Conservation (phyloP, 2,797 vertebrate species). For the Cryptoprocta ferox region DNA sequence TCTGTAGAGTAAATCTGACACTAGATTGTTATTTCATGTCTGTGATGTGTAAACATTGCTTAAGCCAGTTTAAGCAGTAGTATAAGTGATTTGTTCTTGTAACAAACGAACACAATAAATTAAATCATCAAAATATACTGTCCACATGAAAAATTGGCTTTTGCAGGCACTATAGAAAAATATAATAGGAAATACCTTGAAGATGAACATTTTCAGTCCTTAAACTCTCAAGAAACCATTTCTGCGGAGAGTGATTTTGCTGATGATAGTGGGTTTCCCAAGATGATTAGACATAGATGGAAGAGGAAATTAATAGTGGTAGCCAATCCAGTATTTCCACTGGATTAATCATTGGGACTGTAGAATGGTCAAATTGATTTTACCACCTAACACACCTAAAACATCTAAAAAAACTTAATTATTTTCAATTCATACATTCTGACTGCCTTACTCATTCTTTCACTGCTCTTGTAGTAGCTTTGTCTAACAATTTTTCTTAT, state of each 20-base stretch:
- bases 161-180: background rate
- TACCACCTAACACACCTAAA: background rate
- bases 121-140: background rate
- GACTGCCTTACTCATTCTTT: background rate
- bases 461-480: background rate
- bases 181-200: constrained; percentile 4
- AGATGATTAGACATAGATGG: background rate
- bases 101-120: constrained; percentile 36
- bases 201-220: background rate
- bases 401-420: background rate
- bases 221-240: background rate
- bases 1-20: background rate
- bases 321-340: background rate
- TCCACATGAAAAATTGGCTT: background rate
- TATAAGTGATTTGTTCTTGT: background rate
- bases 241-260: background rate
- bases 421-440: background rate
- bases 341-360: background rate
- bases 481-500: background rate
- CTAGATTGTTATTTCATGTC: constrained; percentile 3
- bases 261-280: background rate
- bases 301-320: background rate
- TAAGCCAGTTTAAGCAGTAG: background rate
- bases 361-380: background rate
- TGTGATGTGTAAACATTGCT: background rate